These are phyloP conservation scores for Pseudoatta argentina DNA, from an alignment of 1,140 invertebrate genomes.

Conservation along the genomic window DNA sequence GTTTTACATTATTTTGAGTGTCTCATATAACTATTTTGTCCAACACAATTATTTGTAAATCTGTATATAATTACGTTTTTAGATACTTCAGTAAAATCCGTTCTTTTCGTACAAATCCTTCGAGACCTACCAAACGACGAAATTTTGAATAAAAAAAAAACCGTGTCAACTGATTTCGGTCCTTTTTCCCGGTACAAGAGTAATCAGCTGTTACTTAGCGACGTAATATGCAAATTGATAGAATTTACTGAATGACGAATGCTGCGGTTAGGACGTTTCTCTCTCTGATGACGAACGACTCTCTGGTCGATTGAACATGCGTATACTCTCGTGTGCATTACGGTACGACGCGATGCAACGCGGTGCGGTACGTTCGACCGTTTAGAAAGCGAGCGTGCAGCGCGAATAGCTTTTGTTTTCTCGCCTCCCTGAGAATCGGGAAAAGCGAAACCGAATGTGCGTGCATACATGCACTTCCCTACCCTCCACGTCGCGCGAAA, in stretches of 20 bases:
- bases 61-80: too few species aligned
- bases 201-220: constrained; percentile 1
- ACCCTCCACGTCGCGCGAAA: not conserved
- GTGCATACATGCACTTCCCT: not conserved
- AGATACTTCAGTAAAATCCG: too few species aligned
- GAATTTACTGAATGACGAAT: constrained; percentile 36
- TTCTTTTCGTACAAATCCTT: not conserved
- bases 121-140: not conserved
- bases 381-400: constrained; percentile 73
- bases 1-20: too few species aligned
- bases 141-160: not conserved
- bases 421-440: constrained; percentile 67
- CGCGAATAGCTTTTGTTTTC: constrained; percentile 67
- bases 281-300: constrained; percentile 49
- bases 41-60: too few species aligned
- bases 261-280: not conserved
- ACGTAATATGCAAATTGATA: constrained; percentile 41
- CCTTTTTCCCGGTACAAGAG: not conserved
- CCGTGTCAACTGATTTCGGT: not conserved
- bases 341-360: constrained; percentile 14
- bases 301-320: constrained; percentile 57
- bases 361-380: constrained; percentile 69
- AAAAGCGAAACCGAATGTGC: constrained; percentile 69
- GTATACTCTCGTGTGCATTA: constrained; percentile 43
- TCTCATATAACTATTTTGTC: too few species aligned